A percentile compares a stretch with the other conserved stretches of the same genome.
Evolutionary conservation across 1,140 invertebrate species (phyloP).

Genomic region (Drosophila virilis): DNA sequence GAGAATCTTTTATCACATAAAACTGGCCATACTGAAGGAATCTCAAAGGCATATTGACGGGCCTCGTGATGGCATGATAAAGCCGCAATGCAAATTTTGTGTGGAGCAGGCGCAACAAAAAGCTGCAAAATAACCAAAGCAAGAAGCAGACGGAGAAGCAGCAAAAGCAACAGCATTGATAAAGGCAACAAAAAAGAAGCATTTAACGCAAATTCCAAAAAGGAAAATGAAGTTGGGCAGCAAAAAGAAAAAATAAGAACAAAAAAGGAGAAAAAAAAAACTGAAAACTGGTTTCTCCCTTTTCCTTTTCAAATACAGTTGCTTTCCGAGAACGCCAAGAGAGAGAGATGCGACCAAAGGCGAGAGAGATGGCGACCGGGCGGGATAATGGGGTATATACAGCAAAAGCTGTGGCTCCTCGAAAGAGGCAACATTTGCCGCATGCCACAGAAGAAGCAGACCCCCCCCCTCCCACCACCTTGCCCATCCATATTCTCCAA

Average conservation of each 20-base stretch:
- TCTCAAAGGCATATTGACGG: not conserved
- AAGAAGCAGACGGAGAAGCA: conserved; percentile 2
- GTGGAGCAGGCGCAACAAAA: conserved; percentile 7
- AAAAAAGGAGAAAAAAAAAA: conserved; percentile 40
- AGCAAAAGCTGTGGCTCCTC: conserved; percentile 1
- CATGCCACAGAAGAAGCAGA: conserved; percentile 9
- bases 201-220: conserved; percentile 56
- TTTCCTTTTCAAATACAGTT: conserved; percentile 82
- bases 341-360: not conserved
- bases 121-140: conserved; percentile 1
- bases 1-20: not conserved
- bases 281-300: conserved; percentile 78
- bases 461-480: too few relatives aligned
- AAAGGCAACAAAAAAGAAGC: conserved; percentile 17
- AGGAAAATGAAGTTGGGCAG: conserved; percentile 66
- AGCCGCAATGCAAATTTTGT: conserved; percentile 23
- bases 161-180: conserved; percentile 8
- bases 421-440: conserved; percentile 23
- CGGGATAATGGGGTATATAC: not conserved
- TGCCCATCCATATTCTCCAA: too few relatives aligned
- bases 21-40: not conserved
- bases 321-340: conserved; percentile 51
- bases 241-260: conserved; percentile 10
- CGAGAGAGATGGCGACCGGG: too few relatives aligned
- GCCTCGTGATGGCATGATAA: conserved; percentile 29